These are phyloP conservation scores for Melanocharis versteri DNA, from an alignment of 2,113 vertebrate species.

Conservation along the genomic window DNA sequence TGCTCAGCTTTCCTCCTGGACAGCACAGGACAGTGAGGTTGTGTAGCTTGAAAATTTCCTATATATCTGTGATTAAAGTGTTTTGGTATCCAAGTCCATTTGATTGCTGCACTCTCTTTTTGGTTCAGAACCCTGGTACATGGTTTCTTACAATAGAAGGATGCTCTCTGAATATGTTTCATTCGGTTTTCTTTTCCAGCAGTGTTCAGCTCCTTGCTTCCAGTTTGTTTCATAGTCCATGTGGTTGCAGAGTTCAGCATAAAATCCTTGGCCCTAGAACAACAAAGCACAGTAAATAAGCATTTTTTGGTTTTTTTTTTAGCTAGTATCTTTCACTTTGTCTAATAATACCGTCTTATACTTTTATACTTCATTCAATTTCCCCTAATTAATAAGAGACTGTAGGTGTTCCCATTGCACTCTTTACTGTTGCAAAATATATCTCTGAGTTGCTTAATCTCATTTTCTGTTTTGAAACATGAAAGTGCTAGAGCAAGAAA, in stretches of 20 bases:
- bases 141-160: not conserved
- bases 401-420: not conserved
- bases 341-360: not conserved
- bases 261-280: not conserved
- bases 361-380: not conserved
- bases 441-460: not conserved
- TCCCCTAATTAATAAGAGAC: not conserved
- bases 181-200: not conserved
- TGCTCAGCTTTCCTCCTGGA: not conserved
- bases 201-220: not conserved
- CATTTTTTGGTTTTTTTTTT: not conserved
- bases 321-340: not conserved
- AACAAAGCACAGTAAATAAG: not conserved
- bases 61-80: not conserved
- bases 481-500: not conserved
- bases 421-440: not conserved
- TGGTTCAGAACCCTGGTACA: not conserved
- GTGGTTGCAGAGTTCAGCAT: not conserved
- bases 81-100: not conserved
- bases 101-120: not conserved
- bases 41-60: not conserved
- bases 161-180: not conserved
- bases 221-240: not conserved
- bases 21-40: accelerated
- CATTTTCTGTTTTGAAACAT: not conserved